Conservation (phyloP, 92 coral and sea anemone genomes). For the Plumapathes pennacea region DNA sequence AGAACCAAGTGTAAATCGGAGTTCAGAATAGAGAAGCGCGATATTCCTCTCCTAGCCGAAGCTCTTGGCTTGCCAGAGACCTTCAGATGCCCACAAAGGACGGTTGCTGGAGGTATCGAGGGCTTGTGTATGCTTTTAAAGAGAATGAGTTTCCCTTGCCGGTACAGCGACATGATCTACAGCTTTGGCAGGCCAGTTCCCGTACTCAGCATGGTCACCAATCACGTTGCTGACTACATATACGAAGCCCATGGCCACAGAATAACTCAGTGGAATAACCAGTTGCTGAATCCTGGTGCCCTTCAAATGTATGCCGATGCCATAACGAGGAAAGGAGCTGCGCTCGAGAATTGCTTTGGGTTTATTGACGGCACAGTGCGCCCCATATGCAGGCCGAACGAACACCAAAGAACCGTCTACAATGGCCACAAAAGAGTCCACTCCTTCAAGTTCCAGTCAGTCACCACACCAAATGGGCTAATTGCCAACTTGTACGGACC, state of each 20-base stretch:
- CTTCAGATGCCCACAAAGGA: conserved; percentile 19
- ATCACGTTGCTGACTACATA: too few relatives aligned
- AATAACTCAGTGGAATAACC: conserved; percentile 22
- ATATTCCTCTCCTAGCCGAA: conserved; percentile 14
- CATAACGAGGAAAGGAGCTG: conserved; percentile 12
- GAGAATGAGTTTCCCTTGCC: conserved; percentile 1
- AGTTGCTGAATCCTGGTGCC: conserved; percentile 15
- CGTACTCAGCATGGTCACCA: conserved; percentile 13
- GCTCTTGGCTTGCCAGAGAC: conserved; percentile 13
- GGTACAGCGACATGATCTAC: conserved; percentile 10
- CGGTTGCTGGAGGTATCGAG: conserved; percentile 15
- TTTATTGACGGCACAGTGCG: conserved; percentile 28
- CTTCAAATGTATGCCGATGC: conserved; percentile 32
- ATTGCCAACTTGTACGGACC: conserved; percentile 27
- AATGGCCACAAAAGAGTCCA: conserved; percentile 48
- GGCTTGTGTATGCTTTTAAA: neutral
- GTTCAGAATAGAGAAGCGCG: conserved; percentile 15
- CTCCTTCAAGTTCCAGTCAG: conserved; percentile 28
- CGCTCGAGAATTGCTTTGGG: conserved; percentile 23
- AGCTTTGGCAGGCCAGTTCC: conserved; percentile 26
- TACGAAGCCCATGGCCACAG: neutral
- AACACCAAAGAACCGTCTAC: too few relatives aligned
- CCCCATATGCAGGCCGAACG: conserved; percentile 8
- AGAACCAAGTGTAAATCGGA: conserved; percentile 32
- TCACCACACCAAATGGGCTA: conserved; percentile 27